phyloP scores from a whole-genome alignment of 2,888 invertebrate genomes.

The Tetanocera ferruginea region DNA sequence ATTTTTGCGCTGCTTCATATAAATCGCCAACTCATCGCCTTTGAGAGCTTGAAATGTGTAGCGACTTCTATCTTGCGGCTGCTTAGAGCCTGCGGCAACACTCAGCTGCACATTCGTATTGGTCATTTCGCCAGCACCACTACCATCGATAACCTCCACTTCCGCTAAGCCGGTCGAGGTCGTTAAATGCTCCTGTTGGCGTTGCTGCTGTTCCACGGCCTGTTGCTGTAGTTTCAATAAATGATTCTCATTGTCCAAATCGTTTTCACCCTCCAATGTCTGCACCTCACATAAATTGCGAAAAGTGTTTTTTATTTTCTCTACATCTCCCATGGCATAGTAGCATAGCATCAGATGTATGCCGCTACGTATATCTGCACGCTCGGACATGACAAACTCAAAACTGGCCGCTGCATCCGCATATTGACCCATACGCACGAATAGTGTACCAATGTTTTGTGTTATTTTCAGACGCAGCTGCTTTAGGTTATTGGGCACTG shows the following conservation, averaged over 20 bases:
- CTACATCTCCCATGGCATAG: constrained; percentile 89
- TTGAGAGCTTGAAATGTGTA: constrained; percentile 82
- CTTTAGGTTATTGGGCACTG: constrained; percentile 93
- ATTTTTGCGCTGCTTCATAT: constrained; percentile 79
- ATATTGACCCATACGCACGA: constrained; percentile 96
- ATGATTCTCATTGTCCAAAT: constrained; percentile 83
- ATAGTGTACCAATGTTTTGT: constrained; percentile 93
- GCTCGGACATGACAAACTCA: constrained; percentile 98
- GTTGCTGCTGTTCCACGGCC: constrained; percentile 54
- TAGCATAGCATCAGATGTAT: constrained; percentile 91
- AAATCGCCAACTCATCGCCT: constrained; percentile 81
- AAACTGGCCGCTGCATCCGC: constrained; percentile 96
- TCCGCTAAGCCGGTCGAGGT: constrained; percentile 45
- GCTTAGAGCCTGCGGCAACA: constrained; percentile 11
- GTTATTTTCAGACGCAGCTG: constrained; percentile 95
- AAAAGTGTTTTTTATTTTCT: constrained; percentile 94
- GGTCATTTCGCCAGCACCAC: constrained; percentile 5
- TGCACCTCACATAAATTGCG: constrained; percentile 90
- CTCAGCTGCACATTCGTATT: constrained; percentile 1
- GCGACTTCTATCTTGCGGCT: constrained; percentile 70
- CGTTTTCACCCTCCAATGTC: constrained; percentile 59
- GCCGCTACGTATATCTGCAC: constrained; percentile 88
- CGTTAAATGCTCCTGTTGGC: constrained; percentile 36
- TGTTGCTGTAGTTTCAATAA: constrained; percentile 77
- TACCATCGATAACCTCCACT: constrained; percentile 56